Base-by-base conservation (phyloP, 2,888 invertebrate genomes). In the Andrena minutula region DNA sequence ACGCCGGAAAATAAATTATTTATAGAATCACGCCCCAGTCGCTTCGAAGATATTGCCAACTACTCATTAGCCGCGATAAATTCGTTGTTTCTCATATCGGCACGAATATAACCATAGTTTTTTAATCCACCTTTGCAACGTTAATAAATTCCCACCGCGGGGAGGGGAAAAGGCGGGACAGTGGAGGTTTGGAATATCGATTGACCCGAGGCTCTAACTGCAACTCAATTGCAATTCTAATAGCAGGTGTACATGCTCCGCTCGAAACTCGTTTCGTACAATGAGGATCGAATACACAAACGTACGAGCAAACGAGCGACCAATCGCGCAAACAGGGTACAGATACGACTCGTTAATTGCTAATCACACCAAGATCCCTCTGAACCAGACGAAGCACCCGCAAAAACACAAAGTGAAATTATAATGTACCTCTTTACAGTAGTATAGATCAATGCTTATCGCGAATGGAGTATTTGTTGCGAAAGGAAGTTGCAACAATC, bases 221-320 rank as follows among this genome's bases (percentile, higher is more conserved):
- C 75, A 58, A 69, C 64, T 78, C 77, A 56, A 82, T 84, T 75
- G 71, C 83, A 72, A 83, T 82, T 82, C 78, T 78, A 82, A 82
- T 83, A 64, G 83, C 72, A 41, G 10, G 32, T 56, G 61, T 61
- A 66, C 74, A 80, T 35, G 66, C 41, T 0, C 49, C 63, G 41
- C 23, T 56, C 41, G 35, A 69, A 81, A 82, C 72, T 76, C 81
- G 74, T 80, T 81, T 70, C 65, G 32, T 16, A 23, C 79, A 79
- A 73, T 73, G 73, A 51, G 35, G 51, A 26, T 28, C 12, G 41
- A n/a, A 28, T n/a, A n/a, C 58, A 49, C 64, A 41, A 53, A 26
- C 35, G 53, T 23, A 64, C 20, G 16, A 47, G 26, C 60, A 79
- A 75, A 82, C 68, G 81, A 64, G 61, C 72, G 26, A 68, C 35